Evolutionary conservation across 2,888 invertebrate species (phyloP).

Genomic region (Tenodera sinensis): DNA sequence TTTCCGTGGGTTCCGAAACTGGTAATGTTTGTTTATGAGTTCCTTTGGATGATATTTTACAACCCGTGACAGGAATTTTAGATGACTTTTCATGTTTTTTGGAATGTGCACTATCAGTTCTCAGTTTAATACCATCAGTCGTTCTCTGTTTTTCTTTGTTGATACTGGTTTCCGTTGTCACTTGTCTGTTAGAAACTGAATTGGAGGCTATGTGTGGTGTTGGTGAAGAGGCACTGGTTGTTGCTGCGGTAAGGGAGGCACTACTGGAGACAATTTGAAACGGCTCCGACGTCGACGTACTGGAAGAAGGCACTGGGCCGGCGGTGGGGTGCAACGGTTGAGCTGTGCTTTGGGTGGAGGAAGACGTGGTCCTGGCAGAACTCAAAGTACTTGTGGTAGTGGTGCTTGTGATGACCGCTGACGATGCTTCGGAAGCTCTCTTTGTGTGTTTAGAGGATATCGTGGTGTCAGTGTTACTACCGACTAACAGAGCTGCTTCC

Average conservation of each 20-base stretch:
- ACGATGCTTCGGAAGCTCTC: background rate
- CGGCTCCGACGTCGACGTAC: background rate
- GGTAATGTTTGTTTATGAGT: background rate
- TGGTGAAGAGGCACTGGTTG: background rate
- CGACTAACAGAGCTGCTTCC: background rate
- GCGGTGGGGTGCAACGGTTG: background rate
- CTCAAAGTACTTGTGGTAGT: background rate
- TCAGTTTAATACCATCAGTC: too few species aligned
- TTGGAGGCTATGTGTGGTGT: background rate
- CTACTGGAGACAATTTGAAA: background rate
- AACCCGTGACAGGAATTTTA: background rate
- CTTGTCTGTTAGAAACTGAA: background rate
- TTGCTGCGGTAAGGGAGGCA: background rate
- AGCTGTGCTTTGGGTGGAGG: background rate
- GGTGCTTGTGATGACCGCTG: background rate
- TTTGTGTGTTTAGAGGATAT: background rate
- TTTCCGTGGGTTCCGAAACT: background rate
- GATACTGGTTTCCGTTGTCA: background rate
- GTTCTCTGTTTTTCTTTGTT: background rate
- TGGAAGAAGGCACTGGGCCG: slow-evolving; percentile 10
- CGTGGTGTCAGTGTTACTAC: background rate
- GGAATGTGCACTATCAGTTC: too few species aligned
- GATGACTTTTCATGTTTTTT: background rate
- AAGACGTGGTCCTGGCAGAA: background rate
- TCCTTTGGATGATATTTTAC: background rate